Evolutionary conservation across 2,113 vertebrate genomes (phyloP), one percentile per base, ranked within the genome.

Genomic region (Lucifuga dentata): DNA sequence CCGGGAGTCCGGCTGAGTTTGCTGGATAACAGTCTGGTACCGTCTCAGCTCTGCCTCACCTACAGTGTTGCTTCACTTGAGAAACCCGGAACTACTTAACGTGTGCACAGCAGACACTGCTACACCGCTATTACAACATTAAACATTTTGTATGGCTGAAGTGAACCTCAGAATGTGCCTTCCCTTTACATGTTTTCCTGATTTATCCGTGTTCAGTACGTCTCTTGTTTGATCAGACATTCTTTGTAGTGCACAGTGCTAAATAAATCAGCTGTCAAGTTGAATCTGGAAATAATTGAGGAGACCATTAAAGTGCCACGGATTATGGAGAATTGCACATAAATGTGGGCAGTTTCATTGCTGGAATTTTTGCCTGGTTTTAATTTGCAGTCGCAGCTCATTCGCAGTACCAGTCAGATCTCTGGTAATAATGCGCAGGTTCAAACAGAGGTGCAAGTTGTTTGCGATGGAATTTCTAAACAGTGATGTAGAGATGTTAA

Each of bases 211-310:
- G 57, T 38, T 45, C 39, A 36, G n/a, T 35, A 57, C 61, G 76
- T 53, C 16, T 65, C 20, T 50, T 56, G 52, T 79, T 68, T 78
- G 73, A 86, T 79, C 63, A 9, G 64, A 68, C 46, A 38, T 45
- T 39, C 29, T 86, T 75, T 84, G 65, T 76, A 64, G 41, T 61
- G 62, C 8, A 21, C 49, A 5, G 11, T 20, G 1, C 41, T 51
- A 36, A 64, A 76, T 83, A 76, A 78, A 78, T 81, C 62, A 44
- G 26, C 52, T 68, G 69, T 84, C 83, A 70, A 58, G 36, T 2
- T 5, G 24, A 24, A 69, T 88, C 90, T 91, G 91, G 90, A 84
- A 92, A 80, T 86, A 88, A 90, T 91, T 91, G 66, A 68, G 71
- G 51, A 43, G 73, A 32, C 69, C 58, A 85, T 93, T 90, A 89